A percentile compares a stretch with the other conserved stretches of the same genome.
These are phyloP conservation scores for Steromphala cineraria DNA, from an alignment of 2,888 invertebrate species.

Conservation along the genomic window DNA sequence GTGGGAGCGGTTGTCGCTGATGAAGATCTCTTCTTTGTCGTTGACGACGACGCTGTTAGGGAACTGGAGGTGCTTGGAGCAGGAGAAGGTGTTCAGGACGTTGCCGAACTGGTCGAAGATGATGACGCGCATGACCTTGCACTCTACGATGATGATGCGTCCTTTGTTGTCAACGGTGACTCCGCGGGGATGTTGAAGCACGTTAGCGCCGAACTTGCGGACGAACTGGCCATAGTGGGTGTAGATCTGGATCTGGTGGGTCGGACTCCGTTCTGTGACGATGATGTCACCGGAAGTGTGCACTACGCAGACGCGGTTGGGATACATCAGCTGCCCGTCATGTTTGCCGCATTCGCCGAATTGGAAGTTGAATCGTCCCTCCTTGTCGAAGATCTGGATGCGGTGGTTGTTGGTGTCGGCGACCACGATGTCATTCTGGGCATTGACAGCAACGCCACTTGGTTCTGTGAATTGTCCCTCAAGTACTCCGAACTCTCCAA, in stretches of 20 bases:
- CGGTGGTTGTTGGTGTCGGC: slow-evolving; percentile 98
- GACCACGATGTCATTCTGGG: slow-evolving; percentile 98
- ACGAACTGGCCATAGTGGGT: slow-evolving; percentile 99
- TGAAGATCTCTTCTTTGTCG: slow-evolving; percentile 99
- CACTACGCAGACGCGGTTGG: slow-evolving; percentile 98
- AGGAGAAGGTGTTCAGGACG: slow-evolving; percentile 57
- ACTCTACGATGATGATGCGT: slow-evolving; percentile 98
- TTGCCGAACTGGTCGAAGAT: slow-evolving; percentile 97
- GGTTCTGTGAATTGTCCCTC: slow-evolving; percentile 96
- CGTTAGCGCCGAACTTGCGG: slow-evolving; percentile 98
- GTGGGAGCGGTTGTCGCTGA: slow-evolving; percentile 99
- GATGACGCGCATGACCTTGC: slow-evolving; percentile 96
- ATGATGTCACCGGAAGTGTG: slow-evolving; percentile 98
- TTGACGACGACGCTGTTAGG: slow-evolving; percentile 99
- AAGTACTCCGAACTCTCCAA: slow-evolving; percentile 97
- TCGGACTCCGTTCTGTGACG: slow-evolving; percentile 96
- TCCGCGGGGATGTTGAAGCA: slow-evolving; percentile 98
- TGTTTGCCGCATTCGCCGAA: slow-evolving; percentile 98
- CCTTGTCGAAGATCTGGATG: slow-evolving; percentile 99
- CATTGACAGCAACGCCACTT: slow-evolving; percentile 99
- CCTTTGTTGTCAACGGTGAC: slow-evolving; percentile 99
- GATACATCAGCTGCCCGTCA: slow-evolving; percentile 97
- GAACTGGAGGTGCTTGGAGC: slow-evolving; percentile 94
- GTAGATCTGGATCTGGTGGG: slow-evolving; percentile 97
- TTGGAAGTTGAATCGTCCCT: slow-evolving; percentile 98